phyloP scores from a whole-genome alignment of 2,113 vertebrate species.

The Pantherophis guttatus region DNA sequence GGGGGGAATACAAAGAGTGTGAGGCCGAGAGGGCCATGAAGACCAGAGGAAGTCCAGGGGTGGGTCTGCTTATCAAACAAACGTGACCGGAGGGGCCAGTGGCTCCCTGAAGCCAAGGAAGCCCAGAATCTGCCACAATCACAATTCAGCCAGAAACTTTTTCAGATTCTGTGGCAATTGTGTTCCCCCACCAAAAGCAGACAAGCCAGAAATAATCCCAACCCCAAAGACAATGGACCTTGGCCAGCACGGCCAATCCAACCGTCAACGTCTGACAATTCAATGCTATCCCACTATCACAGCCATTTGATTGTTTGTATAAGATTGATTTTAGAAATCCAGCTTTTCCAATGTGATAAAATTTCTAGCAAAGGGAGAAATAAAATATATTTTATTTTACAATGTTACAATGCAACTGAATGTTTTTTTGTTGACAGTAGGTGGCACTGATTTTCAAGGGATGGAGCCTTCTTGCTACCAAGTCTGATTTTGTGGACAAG shows the following conservation, averaged over 20 bases:
- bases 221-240: not conserved
- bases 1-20: slow-evolving; percentile 23
- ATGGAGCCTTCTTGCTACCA: not conserved
- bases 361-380: not conserved
- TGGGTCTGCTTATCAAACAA: slow-evolving; percentile 10
- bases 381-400: not conserved
- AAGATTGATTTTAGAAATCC: not conserved
- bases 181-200: not conserved
- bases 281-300: not conserved
- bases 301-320: not conserved
- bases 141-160: not conserved
- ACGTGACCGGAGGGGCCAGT: not conserved
- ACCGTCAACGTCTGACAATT: not conserved
- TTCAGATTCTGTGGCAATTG: not conserved
- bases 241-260: not conserved
- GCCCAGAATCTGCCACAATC: not conserved
- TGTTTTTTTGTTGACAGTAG: not conserved
- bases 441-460: not conserved
- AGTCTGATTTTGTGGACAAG: not conserved
- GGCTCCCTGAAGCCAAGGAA: not conserved
- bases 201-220: not conserved
- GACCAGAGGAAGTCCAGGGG: slow-evolving; percentile 21
- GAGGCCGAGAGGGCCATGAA: not conserved
- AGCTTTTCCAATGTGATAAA: not conserved
- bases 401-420: not conserved